Evolutionary conservation across 2,888 invertebrate species (phyloP), one percentile per base, ranked within the genome.

Genomic region (Cheilosia grossa): DNA sequence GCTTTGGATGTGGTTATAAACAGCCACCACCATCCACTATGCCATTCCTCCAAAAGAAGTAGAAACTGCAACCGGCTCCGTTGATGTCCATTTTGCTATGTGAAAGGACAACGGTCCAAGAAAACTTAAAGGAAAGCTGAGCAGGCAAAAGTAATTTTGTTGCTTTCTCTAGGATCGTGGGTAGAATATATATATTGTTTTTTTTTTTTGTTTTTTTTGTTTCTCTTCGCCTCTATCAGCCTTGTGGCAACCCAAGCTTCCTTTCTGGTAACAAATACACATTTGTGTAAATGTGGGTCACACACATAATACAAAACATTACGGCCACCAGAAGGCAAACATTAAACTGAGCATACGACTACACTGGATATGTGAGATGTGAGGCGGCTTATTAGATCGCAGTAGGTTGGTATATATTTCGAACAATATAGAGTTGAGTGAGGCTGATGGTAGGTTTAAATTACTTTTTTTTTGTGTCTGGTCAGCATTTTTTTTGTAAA

Each of bases 71-170:
- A 53, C 63, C 42, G 77, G 42, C 64, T 74, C 19, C 24, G 30
- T 27, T 47, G 72, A 78, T 78, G 72, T 61, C 54, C 69, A 59
- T 58, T n/a, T n/a, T 79, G 63, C 51, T 63, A 13, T 72, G 27
- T 30, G 44, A 54, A 69, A 63, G 75, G 81, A 82, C 72, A 73
- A 73, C 49, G 56, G 61, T 17, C 59, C 24, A 51, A 67, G 74
- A 61, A 87, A 88, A 87, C 86, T 74, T 79, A 79, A 88, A 79
- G 77, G 78, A 85, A 78, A 88, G 87, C 78, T 78, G 77, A 81
- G 59, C 72, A 87, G 85, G 87, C 87, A 87, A 89, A 90, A 89
- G 88, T 88, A 87, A 88, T 89, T 89, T 89, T 89, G 89, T 89
- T 90, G 89, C 89, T 89, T 89, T 47, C 51, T 47, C 58, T 30